Percentiles rank a stretch among this genome's conserved stretches.
Evolutionary conservation across 2,113 vertebrate species (phyloP).

Genomic region (Hemicordylus capensis): DNA sequence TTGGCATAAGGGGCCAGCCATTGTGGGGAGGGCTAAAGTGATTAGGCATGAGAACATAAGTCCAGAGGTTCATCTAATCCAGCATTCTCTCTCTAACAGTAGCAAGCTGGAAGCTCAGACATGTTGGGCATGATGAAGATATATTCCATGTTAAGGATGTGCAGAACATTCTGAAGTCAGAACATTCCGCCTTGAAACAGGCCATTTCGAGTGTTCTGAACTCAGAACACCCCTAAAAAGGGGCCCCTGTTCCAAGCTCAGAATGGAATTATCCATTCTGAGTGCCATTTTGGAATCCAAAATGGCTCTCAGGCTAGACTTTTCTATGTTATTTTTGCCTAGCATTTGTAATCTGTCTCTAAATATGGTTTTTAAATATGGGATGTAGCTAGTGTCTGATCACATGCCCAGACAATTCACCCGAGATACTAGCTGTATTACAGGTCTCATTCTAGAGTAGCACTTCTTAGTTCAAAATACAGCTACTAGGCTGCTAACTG

Average conservation of each 20-base stretch:
- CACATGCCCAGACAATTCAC: background rate
- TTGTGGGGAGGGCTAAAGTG: background rate
- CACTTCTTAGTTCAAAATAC: no score
- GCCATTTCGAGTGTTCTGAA: no score
- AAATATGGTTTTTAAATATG: background rate
- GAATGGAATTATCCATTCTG: no score
- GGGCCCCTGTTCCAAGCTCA: no score
- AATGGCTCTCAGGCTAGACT: no score
- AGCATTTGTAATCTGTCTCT: background rate
- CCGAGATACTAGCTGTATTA: background rate
- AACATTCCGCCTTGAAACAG: no score
- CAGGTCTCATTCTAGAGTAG: background rate
- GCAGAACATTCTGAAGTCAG: no score
- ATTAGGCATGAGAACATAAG: background rate
- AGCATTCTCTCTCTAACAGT: background rate
- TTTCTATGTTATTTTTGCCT: background rate
- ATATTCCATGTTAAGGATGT: no score
- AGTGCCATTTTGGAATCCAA: no score
- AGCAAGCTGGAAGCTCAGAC: background rate
- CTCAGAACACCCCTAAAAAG: no score
- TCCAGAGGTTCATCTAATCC: background rate
- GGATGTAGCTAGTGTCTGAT: background rate
- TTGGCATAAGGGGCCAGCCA: background rate
- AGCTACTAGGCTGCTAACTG: no score
- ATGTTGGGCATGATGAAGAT: background rate